Conservation (phyloP, 2,797 vertebrate species). For the Poeciliopsis turneri region DNA sequence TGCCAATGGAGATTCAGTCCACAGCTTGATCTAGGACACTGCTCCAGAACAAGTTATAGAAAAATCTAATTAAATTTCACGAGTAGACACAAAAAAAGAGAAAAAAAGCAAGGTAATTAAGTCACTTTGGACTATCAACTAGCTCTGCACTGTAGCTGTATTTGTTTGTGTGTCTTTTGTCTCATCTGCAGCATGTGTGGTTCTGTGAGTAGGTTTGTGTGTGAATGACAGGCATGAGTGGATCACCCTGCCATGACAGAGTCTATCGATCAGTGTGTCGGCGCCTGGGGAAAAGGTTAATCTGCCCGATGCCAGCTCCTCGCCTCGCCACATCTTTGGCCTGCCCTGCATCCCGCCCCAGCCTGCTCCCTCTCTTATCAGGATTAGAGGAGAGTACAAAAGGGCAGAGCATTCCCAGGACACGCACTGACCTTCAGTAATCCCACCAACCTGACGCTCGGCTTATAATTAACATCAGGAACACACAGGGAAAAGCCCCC, state of each 20-base stretch:
- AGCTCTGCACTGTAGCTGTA: slow-evolving; percentile 2
- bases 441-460: slow-evolving; percentile 84
- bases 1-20: not conserved
- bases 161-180: slow-evolving; percentile 25
- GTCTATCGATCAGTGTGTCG: slow-evolving; percentile 84
- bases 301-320: slow-evolving; percentile 72
- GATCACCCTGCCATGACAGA: slow-evolving; percentile 81
- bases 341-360: slow-evolving; percentile 63
- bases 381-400: slow-evolving; percentile 86
- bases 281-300: slow-evolving; percentile 84
- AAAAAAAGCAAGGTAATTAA: not conserved
- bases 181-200: slow-evolving; percentile 23
- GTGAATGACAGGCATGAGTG: slow-evolving; percentile 74
- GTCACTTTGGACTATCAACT: slow-evolving; percentile 3
- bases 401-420: slow-evolving; percentile 95
- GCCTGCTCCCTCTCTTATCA: slow-evolving; percentile 81
- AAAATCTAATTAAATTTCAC: not conserved
- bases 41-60: not conserved
- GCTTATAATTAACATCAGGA: slow-evolving; percentile 84
- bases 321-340: slow-evolving; percentile 69
- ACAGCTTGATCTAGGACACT: not conserved
- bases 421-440: slow-evolving; percentile 91
- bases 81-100: not conserved
- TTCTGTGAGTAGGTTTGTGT: slow-evolving; percentile 40
- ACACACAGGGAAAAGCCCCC: slow-evolving; percentile 71